Percentiles rank a stretch among this genome's conserved stretches.
Evolutionary conservation across 2,113 vertebrate species (phyloP).

Genomic region (Lophotis ruficrista): DNA sequence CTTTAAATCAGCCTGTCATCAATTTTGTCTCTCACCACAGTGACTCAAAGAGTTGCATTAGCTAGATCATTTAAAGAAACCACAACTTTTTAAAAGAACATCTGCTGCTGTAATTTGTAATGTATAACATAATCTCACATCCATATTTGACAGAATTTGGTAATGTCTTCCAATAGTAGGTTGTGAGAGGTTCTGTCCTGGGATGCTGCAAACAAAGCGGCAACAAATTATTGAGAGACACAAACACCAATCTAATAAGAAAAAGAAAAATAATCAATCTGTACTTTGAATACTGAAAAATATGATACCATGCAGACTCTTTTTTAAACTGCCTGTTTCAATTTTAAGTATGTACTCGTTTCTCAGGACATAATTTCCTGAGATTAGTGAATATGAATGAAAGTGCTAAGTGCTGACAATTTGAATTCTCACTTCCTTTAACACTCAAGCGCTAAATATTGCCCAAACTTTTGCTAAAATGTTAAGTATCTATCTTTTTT

Average conservation of each 20-base stretch:
- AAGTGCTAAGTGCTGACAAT: constrained; percentile 76
- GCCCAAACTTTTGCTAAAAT: constrained; percentile 74
- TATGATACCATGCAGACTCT: constrained; percentile 15
- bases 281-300: constrained; percentile 24
- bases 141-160: constrained; percentile 29
- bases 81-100: constrained; percentile 64
- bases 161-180: constrained; percentile 32
- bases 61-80: constrained; percentile 57
- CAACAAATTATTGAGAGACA: constrained; percentile 30
- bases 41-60: constrained; percentile 52
- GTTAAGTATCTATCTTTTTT: constrained; percentile 67
- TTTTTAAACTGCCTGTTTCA: constrained; percentile 57
- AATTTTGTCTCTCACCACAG: constrained; percentile 66
- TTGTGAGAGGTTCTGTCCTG: constrained; percentile 39
- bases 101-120: constrained; percentile 58
- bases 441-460: constrained; percentile 76
- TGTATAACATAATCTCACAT: constrained; percentile 56
- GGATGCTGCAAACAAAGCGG: neutral
- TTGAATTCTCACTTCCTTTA: constrained; percentile 74
- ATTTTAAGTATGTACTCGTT: constrained; percentile 67
- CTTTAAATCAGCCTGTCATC: constrained; percentile 64
- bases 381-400: constrained; percentile 74
- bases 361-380: constrained; percentile 72
- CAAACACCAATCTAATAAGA: neutral
- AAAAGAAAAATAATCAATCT: constrained; percentile 20